These are phyloP conservation scores for Ochropacha duplaris DNA, from an alignment of 2,888 invertebrate species.

Conservation along the genomic window DNA sequence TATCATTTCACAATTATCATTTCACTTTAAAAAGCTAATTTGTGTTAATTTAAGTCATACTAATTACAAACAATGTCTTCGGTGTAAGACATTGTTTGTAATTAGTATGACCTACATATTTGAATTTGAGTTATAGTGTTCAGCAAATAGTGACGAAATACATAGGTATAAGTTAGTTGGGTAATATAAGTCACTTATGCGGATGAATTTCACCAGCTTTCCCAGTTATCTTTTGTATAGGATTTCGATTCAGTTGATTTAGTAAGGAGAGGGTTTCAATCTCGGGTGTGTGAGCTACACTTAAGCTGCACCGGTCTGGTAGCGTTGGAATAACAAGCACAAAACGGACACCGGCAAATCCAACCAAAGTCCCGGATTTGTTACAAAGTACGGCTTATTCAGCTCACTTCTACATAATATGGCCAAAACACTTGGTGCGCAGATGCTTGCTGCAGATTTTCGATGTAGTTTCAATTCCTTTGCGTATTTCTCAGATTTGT, in stretches of 20 bases:
- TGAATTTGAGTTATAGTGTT: too few species aligned
- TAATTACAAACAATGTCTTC: too few species aligned
- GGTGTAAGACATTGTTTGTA: too few species aligned
- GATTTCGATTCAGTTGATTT: constrained; percentile 27
- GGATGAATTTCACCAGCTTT: constrained; percentile 8
- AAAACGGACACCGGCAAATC: constrained; percentile 73
- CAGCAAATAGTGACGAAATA: background rate
- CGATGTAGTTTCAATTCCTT: constrained; percentile 58
- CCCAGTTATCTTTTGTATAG: constrained; percentile 1
- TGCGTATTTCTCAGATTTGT: constrained; percentile 32
- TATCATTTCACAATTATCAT: too few species aligned
- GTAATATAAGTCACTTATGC: background rate
- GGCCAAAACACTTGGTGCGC: constrained; percentile 57
- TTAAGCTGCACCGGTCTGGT: constrained; percentile 49
- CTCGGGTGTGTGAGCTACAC: constrained; percentile 36
- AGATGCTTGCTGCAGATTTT: constrained; percentile 61
- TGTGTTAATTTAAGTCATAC: too few species aligned
- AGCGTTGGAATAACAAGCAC: constrained; percentile 69
- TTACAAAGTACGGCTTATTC: constrained; percentile 71
- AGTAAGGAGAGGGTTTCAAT: constrained; percentile 23
- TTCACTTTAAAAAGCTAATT: too few species aligned
- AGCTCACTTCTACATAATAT: constrained; percentile 66
- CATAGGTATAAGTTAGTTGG: too few species aligned
- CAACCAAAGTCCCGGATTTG: constrained; percentile 72
- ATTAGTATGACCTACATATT: too few species aligned